Percentiles rank a stretch among this genome's conserved stretches.
These are phyloP conservation scores for Dendrolimus pini DNA, from an alignment of 2,888 invertebrate species.

Conservation along the genomic window DNA sequence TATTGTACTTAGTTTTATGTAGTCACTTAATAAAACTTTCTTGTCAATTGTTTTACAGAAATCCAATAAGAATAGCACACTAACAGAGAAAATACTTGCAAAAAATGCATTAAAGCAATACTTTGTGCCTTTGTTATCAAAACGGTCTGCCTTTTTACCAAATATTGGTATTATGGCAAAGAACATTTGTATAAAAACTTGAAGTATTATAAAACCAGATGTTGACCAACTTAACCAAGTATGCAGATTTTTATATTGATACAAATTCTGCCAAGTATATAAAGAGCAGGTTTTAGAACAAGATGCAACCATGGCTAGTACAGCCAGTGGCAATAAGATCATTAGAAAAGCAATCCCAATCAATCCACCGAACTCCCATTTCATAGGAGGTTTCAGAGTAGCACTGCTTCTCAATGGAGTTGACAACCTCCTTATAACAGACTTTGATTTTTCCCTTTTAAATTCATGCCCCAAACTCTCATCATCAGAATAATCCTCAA, in stretches of 20 bases:
- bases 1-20: constrained; percentile 73
- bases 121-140: constrained; percentile 40
- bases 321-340: constrained; percentile 47
- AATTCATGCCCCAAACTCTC: constrained; percentile 51
- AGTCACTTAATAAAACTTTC: constrained; percentile 71
- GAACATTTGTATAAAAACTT: constrained; percentile 63
- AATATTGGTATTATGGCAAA: constrained; percentile 74
- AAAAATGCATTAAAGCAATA: constrained; percentile 75
- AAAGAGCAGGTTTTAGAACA: constrained; percentile 54
- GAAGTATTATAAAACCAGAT: constrained; percentile 43
- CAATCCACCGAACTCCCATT: constrained; percentile 62
- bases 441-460: constrained; percentile 34
- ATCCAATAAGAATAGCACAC: constrained; percentile 51
- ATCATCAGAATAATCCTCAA: constrained; percentile 57
- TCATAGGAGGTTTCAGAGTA: constrained; percentile 31
- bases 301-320: constrained; percentile 46
- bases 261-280: constrained; percentile 27
- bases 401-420: constrained; percentile 54
- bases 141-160: constrained; percentile 52
- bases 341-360: constrained; percentile 44
- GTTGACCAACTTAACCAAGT: constrained; percentile 46
- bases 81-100: constrained; percentile 53
- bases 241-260: constrained; percentile 28
- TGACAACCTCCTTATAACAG: constrained; percentile 52
- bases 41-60: constrained; percentile 62